Conservation (phyloP, 2,113 vertebrate species). For the Dipodomys merriami region DNA sequence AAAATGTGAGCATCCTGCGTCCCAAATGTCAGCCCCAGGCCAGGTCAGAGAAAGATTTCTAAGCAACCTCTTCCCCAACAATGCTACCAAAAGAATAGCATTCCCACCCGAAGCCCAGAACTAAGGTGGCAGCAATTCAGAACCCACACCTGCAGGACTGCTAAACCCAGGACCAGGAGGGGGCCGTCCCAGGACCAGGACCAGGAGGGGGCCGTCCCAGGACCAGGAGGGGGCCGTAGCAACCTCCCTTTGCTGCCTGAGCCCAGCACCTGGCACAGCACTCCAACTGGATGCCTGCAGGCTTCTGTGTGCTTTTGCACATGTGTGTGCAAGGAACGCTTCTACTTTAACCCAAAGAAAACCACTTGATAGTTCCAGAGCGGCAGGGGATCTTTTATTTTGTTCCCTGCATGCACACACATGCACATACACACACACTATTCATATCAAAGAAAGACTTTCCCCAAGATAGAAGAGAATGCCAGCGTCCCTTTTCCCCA, state of each 20-base stretch:
- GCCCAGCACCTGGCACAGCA: fast-evolving
- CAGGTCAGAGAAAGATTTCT: not conserved
- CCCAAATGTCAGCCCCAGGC: not conserved
- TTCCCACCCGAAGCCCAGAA: too few relatives aligned
- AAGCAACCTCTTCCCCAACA: not conserved
- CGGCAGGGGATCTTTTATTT: not conserved
- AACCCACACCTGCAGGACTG: not conserved
- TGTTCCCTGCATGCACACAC: not conserved
- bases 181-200: too few relatives aligned
- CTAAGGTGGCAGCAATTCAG: not conserved
- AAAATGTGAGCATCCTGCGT: fast-evolving
- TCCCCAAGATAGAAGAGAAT: not conserved
- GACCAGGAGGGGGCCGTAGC: not conserved
- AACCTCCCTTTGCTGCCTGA: too few relatives aligned
- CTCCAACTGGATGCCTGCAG: fast-evolving
- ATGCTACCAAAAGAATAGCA: too few relatives aligned
- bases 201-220: too few relatives aligned
- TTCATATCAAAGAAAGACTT: too few relatives aligned
- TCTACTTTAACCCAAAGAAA: not conserved
- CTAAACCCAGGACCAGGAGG: not conserved
- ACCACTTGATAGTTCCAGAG: not conserved
- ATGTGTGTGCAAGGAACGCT: too few relatives aligned
- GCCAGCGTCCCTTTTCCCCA: not conserved
- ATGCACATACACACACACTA: not conserved
- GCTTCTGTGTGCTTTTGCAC: not conserved